phyloP scores from a whole-genome alignment of 2,797 vertebrate genomes.

The Numenius phaeopus region DNA sequence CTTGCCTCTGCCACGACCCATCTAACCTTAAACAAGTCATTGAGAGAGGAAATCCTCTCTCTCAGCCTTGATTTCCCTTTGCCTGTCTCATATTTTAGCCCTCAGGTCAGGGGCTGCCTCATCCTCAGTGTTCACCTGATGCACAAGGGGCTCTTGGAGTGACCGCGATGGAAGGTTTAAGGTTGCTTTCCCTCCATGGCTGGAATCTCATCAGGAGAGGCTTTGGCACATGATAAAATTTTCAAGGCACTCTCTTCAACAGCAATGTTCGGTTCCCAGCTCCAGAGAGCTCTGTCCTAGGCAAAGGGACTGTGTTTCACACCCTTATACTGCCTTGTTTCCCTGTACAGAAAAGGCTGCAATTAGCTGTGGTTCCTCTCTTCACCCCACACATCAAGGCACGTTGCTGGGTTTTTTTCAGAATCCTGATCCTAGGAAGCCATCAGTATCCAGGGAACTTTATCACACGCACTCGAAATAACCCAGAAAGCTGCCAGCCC shows the following conservation, averaged over 20 bases:
- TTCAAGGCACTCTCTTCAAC: background rate
- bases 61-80: conserved; percentile 13
- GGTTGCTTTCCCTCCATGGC: background rate
- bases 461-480: conserved; percentile 98
- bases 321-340: background rate
- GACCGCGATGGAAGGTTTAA: background rate
- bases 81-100: background rate
- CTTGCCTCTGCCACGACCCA: background rate
- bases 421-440: conserved; percentile 76
- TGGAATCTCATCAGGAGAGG: background rate
- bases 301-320: background rate
- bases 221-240: background rate
- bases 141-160: background rate
- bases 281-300: background rate
- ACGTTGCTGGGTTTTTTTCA: conserved; percentile 56
- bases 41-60: background rate
- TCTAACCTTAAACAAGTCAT: background rate
- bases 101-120: background rate
- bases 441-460: conserved; percentile 85
- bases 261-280: background rate
- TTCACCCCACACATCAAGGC: conserved; percentile 61
- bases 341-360: background rate
- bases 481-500: conserved; percentile 91
- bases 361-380: background rate
- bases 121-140: background rate